Conservation (phyloP, 2,888 invertebrate species). For the Phorcus lineatus region DNA sequence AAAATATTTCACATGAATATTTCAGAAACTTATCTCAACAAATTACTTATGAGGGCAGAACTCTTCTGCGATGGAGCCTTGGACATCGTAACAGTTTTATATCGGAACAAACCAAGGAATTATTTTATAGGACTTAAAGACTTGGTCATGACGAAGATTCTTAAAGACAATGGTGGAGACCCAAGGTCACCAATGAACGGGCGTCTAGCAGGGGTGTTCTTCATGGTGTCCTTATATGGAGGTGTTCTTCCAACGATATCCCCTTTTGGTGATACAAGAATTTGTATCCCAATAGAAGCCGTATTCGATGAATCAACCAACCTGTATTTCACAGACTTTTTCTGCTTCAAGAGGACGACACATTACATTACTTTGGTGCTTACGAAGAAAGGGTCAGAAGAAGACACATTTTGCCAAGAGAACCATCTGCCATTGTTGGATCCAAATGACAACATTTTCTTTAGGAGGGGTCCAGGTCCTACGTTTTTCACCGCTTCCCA, state of each 20-base stretch:
- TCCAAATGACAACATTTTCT: background rate
- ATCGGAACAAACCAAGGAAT: conserved; percentile 20
- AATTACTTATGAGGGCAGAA: background rate
- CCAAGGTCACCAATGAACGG: background rate
- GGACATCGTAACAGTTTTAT: background rate
- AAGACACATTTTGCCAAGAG: background rate
- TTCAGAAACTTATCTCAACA: background rate
- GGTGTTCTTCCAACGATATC: background rate
- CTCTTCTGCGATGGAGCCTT: background rate
- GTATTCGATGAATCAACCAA: background rate
- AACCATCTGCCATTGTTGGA: background rate
- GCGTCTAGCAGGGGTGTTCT: conserved; percentile 10
- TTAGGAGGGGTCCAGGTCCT: background rate
- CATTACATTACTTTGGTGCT: conserved; percentile 12
- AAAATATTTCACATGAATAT: too few relatives aligned
- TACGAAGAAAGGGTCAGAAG: background rate
- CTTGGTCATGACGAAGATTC: background rate
- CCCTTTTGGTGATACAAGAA: background rate
- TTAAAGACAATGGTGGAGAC: conserved; percentile 16
- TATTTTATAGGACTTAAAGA: background rate
- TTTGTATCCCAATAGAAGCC: background rate
- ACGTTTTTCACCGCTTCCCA: background rate
- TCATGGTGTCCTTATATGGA: background rate
- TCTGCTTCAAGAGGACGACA: background rate
- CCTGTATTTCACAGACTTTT: conserved; percentile 19